Percentiles rank a stretch among this genome's conserved stretches.
Conservation (phyloP, 2,888 invertebrate genomes). For the Leucophenga montana region DNA sequence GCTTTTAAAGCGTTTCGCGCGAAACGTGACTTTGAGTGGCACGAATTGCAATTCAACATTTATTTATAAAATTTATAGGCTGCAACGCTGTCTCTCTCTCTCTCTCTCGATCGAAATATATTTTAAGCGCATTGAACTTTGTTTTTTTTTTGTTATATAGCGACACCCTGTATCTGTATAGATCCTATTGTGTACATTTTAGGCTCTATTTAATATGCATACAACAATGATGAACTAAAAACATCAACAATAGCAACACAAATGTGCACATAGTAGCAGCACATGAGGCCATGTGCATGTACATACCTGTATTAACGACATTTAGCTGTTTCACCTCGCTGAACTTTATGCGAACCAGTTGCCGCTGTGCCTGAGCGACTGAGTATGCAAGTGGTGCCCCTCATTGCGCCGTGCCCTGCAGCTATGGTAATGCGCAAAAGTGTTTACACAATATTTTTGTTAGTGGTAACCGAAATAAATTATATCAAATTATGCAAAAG, state of each 20-base stretch:
- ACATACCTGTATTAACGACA: constrained; percentile 56
- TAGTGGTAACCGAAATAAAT: background rate
- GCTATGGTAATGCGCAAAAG: constrained; percentile 2
- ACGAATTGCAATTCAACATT: too few relatives aligned
- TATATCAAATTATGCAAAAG: background rate
- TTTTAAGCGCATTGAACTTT: constrained; percentile 14
- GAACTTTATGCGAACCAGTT: constrained; percentile 51
- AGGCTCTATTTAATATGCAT: background rate
- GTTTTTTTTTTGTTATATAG: background rate
- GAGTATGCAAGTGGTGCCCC: constrained; percentile 56
- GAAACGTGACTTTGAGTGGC: too few relatives aligned
- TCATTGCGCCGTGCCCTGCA: constrained; percentile 2
- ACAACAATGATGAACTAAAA: background rate
- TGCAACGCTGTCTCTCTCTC: too few relatives aligned
- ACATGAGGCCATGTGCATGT: background rate
- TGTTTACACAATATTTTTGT: constrained; percentile 2
- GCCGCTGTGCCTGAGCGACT: constrained; percentile 28
- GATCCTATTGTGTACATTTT: background rate
- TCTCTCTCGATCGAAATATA: background rate
- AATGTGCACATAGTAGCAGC: background rate
- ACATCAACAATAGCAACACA: background rate
- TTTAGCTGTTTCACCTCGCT: constrained; percentile 70
- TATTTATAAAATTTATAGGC: too few relatives aligned
- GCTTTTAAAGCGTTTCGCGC: too few relatives aligned
- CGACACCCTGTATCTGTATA: background rate